Evolutionary conservation across 2,113 vertebrate genomes (phyloP).

Genomic region (Cyanistes caeruleus): DNA sequence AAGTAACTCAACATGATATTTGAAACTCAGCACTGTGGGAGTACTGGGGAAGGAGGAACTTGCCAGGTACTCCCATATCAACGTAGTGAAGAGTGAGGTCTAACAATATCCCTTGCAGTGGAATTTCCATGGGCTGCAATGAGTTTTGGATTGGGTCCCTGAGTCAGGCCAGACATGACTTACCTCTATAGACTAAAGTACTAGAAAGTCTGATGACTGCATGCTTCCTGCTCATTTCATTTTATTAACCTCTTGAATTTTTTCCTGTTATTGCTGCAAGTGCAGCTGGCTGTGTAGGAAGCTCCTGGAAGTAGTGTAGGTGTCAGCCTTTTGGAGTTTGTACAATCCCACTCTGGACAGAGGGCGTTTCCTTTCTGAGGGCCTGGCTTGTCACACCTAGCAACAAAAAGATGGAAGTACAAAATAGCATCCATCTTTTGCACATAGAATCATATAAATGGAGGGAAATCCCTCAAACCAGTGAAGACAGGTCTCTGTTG

Average conservation of each 20-base stretch:
- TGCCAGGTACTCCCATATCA: background rate
- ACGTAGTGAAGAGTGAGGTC: background rate
- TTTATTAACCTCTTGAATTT: conserved; percentile 59
- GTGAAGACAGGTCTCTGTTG: background rate
- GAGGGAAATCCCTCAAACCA: background rate
- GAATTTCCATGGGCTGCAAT: conserved; percentile 36
- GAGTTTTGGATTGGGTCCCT: conserved; percentile 57
- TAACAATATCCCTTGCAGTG: background rate
- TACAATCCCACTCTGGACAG: background rate
- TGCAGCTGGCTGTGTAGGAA: background rate
- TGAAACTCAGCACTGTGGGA: background rate
- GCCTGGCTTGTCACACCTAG: background rate
- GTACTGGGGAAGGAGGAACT: background rate
- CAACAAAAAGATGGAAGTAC: background rate
- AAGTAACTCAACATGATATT: background rate
- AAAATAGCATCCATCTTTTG: background rate
- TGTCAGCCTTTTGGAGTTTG: background rate
- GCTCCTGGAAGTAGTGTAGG: background rate
- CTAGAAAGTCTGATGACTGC: conserved; percentile 59
- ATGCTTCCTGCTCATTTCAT: conserved; percentile 13
- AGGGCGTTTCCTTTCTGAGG: background rate
- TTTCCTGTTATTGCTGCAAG: conserved; percentile 8
- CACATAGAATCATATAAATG: background rate
- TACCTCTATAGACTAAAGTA: conserved; percentile 23
- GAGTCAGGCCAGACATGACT: background rate